Base-by-base conservation (phyloP, 2,888 invertebrate species). In the Parnassius glacialis region DNA sequence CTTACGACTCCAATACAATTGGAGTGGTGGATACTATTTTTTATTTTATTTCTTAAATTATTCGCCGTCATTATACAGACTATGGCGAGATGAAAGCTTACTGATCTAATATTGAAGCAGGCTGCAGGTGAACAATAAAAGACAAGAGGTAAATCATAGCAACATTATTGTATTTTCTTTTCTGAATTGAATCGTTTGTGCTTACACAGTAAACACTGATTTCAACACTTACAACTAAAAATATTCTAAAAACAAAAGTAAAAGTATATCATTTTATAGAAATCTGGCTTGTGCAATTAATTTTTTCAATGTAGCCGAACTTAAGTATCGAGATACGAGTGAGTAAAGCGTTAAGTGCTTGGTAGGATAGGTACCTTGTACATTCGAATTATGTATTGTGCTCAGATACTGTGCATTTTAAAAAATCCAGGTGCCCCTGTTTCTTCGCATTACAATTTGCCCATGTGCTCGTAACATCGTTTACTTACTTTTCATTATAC, bases 121-220 rank as follows among this genome's bases (percentile, higher is more conserved):
- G 61, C 78, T 62, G 59, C 53, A 45, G 12, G 58, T 55, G 70
- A 64, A 74, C 87, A 64, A 74, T 88, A 86, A 84, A 84, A 91
- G 76, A 86, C 84, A 76, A 80, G 69, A 68, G 66, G 74, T 66
- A 85, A 87, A 91, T 92, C 93, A 93, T 93, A 93, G 93, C 93
- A 94, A 94, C 93, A 93, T 93, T 94, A 93, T 93, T 93, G 93
- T 93, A 93, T 93, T 93, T 85, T 84, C 84, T 84, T 83, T 84
- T 87, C 93, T 92, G 92, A 93, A 93, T 93, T 93, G 93, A 93
- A 93, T 93, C 86, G 92, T 90, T 93, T 93, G 92, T 92, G 94
- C 93, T 94, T 94, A 94, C 94, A 94, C 93, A 93, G 94, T 94
- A 94, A 94, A 93, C 93, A 93, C 93, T 92, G 87, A 90, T 90